These are phyloP conservation scores for Hapalemur alaotrensis DNA, from an alignment of 2,797 vertebrate species.

Conservation along the genomic window DNA sequence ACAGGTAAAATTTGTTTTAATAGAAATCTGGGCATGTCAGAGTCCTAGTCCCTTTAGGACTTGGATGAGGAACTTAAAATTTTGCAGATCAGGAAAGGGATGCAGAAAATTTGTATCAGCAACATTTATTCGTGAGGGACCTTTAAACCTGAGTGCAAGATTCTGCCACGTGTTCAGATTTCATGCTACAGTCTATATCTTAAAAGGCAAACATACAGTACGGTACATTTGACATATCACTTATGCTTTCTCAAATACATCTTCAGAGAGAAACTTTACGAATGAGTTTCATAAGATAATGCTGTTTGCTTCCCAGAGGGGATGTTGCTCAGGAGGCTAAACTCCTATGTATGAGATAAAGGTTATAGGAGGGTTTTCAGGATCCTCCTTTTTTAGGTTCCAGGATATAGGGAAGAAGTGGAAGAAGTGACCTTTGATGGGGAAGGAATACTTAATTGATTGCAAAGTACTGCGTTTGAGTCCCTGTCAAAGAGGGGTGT, in stretches of 20 bases:
- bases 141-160: neutral
- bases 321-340: neutral
- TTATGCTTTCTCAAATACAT: neutral
- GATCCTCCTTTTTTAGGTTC: neutral
- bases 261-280: constrained; percentile 1
- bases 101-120: neutral
- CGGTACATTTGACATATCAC: neutral
- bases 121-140: neutral
- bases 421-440: neutral
- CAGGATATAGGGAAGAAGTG: neutral
- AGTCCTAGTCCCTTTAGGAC: neutral
- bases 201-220: constrained; percentile 24
- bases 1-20: neutral
- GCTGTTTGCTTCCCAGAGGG: constrained; percentile 31
- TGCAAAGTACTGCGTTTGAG: neutral
- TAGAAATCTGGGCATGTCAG: neutral
- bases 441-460: neutral
- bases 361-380: constrained; percentile 13
- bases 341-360: neutral
- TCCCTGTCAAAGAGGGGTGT: neutral
- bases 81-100: constrained; percentile 27
- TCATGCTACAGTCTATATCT: neutral
- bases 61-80: constrained; percentile 24
- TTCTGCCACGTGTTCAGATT: neutral
- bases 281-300: constrained; percentile 39